phyloP scores from a whole-genome alignment of 2,888 invertebrate species.

The Tipula helvola region DNA sequence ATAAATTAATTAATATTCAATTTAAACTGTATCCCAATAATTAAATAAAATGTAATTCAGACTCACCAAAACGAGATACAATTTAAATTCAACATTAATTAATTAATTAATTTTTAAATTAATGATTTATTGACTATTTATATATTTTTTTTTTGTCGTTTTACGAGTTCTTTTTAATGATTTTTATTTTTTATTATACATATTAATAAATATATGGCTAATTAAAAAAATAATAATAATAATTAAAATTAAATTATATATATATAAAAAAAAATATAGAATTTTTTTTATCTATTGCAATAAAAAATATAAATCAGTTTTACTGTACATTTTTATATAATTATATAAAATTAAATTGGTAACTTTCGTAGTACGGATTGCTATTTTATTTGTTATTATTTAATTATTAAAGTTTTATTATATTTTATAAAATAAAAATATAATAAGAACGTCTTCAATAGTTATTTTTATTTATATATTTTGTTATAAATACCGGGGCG shows the following conservation, averaged over 20 bases:
- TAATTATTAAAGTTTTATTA: neutral
- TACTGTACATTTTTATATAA: slow-evolving; percentile 1
- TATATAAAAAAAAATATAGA: neutral
- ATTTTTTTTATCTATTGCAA: slow-evolving; percentile 7
- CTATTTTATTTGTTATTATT: neutral
- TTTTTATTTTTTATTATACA: neutral
- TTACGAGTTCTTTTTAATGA: neutral
- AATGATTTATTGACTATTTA: neutral
- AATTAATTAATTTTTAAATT: neutral
- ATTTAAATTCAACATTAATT: neutral
- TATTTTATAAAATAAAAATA: neutral
- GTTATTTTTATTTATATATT: neutral
- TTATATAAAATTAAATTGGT: slow-evolving; percentile 6
- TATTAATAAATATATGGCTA: slow-evolving; percentile 9
- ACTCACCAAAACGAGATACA: slow-evolving; percentile 23
- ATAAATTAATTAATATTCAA: neutral
- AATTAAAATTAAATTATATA: slow-evolving; percentile 6
- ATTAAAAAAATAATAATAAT: slow-evolving; percentile 5
- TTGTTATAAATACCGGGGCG: neutral
- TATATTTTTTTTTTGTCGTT: neutral
- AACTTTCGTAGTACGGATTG: slow-evolving; percentile 10
- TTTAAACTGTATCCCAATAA: slow-evolving; percentile 6
- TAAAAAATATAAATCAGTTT: slow-evolving; percentile 8
- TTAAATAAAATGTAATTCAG: slow-evolving; percentile 34
- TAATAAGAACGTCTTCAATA: slow-evolving; percentile 6